phyloP scores from a whole-genome alignment of 1,140 invertebrate genomes.

The Nephila pilipes region DNA sequence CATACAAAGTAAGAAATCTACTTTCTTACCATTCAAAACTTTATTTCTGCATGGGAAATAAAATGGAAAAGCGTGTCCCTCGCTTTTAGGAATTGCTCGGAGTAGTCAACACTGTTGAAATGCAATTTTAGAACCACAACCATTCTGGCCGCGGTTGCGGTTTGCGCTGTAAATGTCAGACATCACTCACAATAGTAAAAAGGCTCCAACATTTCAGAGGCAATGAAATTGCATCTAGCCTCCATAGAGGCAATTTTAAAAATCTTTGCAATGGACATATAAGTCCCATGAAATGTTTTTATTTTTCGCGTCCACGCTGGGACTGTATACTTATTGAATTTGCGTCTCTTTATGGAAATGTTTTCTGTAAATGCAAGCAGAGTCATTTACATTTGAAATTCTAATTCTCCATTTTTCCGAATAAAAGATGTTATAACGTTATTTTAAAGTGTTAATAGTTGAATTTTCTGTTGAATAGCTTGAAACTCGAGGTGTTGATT shows the following conservation, averaged over 20 bases:
- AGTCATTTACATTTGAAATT: neutral
- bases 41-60: constrained; percentile 30
- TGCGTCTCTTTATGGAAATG: neutral
- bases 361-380: neutral
- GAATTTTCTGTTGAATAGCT: too few species aligned
- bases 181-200: constrained; percentile 21
- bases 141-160: neutral
- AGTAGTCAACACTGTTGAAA: constrained; percentile 35
- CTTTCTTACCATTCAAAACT: constrained; percentile 29
- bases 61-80: neutral
- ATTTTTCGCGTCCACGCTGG: neutral
- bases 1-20: constrained; percentile 11
- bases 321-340: neutral
- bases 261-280: constrained; percentile 4
- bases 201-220: neutral
- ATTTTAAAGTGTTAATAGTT: neutral
- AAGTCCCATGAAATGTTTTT: neutral
- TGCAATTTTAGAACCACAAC: constrained; percentile 25
- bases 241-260: constrained; percentile 29
- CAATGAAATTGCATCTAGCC: constrained; percentile 16
- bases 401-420: neutral
- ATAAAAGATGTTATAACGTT: neutral
- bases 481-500: too few species aligned
- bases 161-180: constrained; percentile 6
- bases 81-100: neutral